These are phyloP conservation scores for Meandrina meandrites DNA, from an alignment of 92 coral and sea anemone genomes.

Conservation along the genomic window DNA sequence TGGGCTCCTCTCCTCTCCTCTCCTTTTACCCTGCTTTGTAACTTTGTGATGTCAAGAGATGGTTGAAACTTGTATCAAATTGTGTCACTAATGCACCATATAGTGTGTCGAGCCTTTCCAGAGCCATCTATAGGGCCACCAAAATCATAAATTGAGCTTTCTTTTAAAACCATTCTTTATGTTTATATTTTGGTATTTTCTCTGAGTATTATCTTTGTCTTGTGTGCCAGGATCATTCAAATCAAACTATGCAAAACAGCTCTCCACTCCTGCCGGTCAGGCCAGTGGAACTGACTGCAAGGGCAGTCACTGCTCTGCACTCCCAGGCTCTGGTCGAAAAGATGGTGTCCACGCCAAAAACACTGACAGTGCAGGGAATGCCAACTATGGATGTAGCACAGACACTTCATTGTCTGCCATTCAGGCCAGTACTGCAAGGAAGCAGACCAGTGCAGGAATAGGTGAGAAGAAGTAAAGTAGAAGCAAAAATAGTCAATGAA, in stretches of 20 bases:
- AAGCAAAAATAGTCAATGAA: no score
- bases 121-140: no score
- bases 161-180: no score
- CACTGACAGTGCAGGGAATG: background rate
- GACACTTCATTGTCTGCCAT: constrained; percentile 84
- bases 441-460: constrained; percentile 84
- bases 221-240: background rate
- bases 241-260: background rate
- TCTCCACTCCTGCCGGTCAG: background rate
- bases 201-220: background rate
- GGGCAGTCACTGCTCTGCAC: constrained; percentile 1
- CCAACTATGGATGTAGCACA: constrained; percentile 14
- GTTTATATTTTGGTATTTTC: no score
- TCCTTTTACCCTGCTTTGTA: background rate
- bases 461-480: constrained; percentile 38
- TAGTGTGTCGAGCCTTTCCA: no score
- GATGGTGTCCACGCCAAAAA: background rate
- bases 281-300: background rate
- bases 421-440: constrained; percentile 86
- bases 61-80: background rate
- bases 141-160: no score
- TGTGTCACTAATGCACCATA: background rate
- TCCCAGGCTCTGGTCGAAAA: background rate
- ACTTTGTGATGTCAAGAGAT: background rate
- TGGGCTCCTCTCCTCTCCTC: no score